Evolutionary conservation across 1,140 invertebrate species (phyloP), one percentile per base, ranked within the genome.

Genomic region (Drosophila auraria): DNA sequence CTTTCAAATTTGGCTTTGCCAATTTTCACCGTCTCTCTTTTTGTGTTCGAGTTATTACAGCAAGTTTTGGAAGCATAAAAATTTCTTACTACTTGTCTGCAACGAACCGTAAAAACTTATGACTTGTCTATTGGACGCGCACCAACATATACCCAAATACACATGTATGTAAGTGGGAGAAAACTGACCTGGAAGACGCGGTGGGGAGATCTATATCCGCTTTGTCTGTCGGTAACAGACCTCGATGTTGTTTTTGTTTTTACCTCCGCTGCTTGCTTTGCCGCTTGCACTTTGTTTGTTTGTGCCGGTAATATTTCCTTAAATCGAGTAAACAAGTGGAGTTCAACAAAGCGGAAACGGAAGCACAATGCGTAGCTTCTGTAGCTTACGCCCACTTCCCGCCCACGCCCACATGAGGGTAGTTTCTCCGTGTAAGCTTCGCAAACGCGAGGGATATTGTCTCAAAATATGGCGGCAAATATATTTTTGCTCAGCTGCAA

Each of bases 271-370:
- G 54, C 14, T 40, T 33, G 33, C 15, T 56, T 17, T 66, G 68
- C 68, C 60, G 72, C 20, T 49, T 87, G 86, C 82, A 90, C 86
- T 90, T 90, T 90, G 84, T 89, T 89, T 89, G 84, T 84, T 89
- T 89, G 86, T 86, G 82, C 84, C 84, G 86, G 84, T 89, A 89
- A 89, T 89, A 89, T 89, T 90, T 89, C 84, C 86, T 89, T 89
- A 89, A 89, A 89, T 89, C 84, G 84, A 89, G 86, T 89, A 89
- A 89, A 89, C 84, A 89, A 89, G 84, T 89, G 86, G 86, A 89
- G 79, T 84, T 90, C 84, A 89, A 90, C 86, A 89, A 86, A 89
- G 86, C 86, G 86, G 86, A 89, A 89, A 90, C 86, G 86, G 86
- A 89, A 89, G 86, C 86, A 89, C 81, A 89, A 90, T 84, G 84